A percentile compares a stretch with the other conserved stretches of the same genome.
Conservation (phyloP, 2,113 vertebrate species). For the Chaetorhynchus papuensis region DNA sequence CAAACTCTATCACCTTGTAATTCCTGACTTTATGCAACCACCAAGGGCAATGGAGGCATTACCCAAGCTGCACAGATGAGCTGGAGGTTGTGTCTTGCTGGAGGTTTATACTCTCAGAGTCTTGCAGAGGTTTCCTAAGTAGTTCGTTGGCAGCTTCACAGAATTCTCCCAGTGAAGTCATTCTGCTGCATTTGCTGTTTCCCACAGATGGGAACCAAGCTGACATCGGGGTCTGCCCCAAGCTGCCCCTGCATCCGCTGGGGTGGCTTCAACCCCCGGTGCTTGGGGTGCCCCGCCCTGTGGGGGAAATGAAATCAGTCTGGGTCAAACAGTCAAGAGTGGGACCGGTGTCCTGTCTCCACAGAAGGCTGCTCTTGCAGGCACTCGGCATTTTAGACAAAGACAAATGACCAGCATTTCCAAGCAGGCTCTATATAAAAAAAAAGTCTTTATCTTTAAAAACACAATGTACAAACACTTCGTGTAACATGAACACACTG, state of each 20-base stretch:
- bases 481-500: not conserved
- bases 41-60: not conserved
- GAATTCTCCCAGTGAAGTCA: not conserved
- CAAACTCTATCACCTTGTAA: not conserved
- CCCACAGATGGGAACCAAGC: not conserved
- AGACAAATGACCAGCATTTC: not conserved
- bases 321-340: not conserved
- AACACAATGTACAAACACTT: not conserved
- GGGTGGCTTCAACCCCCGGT: not conserved
- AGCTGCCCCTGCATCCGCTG: not conserved
- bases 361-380: not conserved
- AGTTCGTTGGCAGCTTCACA: constrained; percentile 7
- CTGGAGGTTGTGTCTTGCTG: not conserved
- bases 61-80: not conserved
- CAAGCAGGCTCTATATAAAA: not conserved
- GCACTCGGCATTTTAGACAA: not conserved
- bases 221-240: not conserved
- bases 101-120: not conserved
- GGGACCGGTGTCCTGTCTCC: not conserved
- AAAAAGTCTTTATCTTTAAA: not conserved
- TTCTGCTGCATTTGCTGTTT: not conserved
- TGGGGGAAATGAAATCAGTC: not conserved
- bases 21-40: not conserved
- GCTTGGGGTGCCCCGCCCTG: not conserved
- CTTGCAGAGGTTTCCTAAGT: not conserved